Conservation (phyloP, 2,113 vertebrate species). For the Thermophis baileyi region DNA sequence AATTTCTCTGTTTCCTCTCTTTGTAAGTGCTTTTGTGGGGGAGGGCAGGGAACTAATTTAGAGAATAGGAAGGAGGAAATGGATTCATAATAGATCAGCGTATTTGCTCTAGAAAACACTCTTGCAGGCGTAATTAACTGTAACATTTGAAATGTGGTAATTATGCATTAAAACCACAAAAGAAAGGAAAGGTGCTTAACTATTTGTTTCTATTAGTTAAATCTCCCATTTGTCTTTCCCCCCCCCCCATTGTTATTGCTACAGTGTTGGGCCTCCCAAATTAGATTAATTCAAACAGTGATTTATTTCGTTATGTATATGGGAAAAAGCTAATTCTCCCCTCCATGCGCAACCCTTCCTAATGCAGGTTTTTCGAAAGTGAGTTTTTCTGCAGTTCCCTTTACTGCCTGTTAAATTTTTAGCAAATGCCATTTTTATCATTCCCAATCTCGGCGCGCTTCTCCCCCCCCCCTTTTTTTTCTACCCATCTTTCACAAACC, state of each 20-base stretch:
- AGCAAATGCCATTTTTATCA: fast-evolving
- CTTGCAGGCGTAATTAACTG: constrained; percentile 44
- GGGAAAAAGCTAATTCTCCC: constrained; percentile 1
- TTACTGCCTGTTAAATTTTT: not conserved
- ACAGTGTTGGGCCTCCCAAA: constrained; percentile 21
- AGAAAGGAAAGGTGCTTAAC: constrained; percentile 45
- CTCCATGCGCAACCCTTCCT: not conserved
- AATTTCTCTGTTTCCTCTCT: not conserved
- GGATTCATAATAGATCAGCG: constrained; percentile 18
- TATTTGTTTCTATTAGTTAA: constrained; percentile 50
- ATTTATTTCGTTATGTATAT: constrained; percentile 38
- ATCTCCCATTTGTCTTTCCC: constrained; percentile 39
- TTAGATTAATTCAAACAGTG: constrained; percentile 40
- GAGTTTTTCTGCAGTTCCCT: not conserved
- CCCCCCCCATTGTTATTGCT: constrained; percentile 33
- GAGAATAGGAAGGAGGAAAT: constrained; percentile 16
- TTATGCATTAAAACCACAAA: constrained; percentile 37
- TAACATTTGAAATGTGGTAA: constrained; percentile 33
- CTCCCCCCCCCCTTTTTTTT: not conserved
- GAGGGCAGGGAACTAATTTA: not conserved
- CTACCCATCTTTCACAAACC: not conserved
- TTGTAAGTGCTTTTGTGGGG: not conserved
- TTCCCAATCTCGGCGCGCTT: not conserved
- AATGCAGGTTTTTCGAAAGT: not conserved
- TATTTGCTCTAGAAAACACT: constrained; percentile 31